phyloP scores from a whole-genome alignment of 2,797 vertebrate species.

The Cyprinodon diabolis region DNA sequence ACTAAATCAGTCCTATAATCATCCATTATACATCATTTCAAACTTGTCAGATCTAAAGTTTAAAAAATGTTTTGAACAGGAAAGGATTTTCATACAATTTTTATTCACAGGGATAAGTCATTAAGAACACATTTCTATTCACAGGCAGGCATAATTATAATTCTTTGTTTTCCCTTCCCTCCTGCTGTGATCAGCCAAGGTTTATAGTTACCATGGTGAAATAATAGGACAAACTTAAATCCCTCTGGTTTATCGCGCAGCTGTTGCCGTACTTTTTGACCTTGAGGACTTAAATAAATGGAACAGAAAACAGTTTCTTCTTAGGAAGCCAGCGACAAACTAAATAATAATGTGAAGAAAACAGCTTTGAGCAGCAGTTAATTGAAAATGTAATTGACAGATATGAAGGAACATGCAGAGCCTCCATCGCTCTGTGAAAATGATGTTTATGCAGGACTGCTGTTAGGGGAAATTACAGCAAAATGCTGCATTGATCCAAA shows the following conservation, averaged over 20 bases:
- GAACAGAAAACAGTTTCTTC: constrained; percentile 53
- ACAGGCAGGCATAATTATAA: constrained; percentile 67
- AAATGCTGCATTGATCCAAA: constrained; percentile 14
- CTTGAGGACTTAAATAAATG: constrained; percentile 70
- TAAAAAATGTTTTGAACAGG: constrained; percentile 48
- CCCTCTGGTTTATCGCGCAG: constrained; percentile 62
- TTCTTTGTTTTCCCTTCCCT: constrained; percentile 62
- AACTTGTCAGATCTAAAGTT: constrained; percentile 44
- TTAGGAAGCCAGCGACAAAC: constrained; percentile 23
- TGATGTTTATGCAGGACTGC: constrained; percentile 21
- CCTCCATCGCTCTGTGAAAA: constrained; percentile 20
- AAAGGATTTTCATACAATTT: constrained; percentile 53
- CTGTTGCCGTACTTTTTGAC: constrained; percentile 70
- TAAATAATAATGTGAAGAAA: constrained; percentile 54
- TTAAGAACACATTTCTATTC: constrained; percentile 66
- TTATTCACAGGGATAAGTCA: constrained; percentile 62
- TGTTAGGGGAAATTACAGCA: not conserved
- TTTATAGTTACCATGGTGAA: constrained; percentile 70
- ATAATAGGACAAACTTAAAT: constrained; percentile 64
- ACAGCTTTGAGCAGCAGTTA: constrained; percentile 50
- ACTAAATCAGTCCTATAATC: constrained; percentile 29
- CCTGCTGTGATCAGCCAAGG: constrained; percentile 62
- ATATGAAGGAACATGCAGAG: constrained; percentile 43
- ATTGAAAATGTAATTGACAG: constrained; percentile 71
- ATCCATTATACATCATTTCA: constrained; percentile 25